Evolutionary conservation across 1,140 invertebrate species (phyloP).

Genomic region (Xylocopa sonorina): DNA sequence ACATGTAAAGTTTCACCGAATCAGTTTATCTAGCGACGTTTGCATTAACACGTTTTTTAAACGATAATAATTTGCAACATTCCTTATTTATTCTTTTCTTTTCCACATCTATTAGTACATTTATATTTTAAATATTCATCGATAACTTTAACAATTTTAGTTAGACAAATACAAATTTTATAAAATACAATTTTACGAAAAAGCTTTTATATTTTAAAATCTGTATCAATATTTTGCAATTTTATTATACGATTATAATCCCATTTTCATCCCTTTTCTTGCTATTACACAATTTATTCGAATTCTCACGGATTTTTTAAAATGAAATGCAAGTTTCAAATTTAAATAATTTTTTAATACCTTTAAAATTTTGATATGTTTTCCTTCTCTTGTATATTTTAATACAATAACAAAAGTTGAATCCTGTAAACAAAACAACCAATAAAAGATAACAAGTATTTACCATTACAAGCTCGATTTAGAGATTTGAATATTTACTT

Average conservation of each 20-base stretch:
- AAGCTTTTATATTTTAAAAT: background rate
- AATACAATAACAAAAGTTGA: conserved; percentile 5
- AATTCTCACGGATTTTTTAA: background rate
- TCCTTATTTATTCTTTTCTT: background rate
- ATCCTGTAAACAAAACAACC: background rate
- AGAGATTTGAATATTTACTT: background rate
- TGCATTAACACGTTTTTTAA: background rate
- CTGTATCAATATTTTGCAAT: conserved; percentile 1
- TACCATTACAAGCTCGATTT: background rate
- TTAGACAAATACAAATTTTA: background rate
- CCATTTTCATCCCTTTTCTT: background rate
- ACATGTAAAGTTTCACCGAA: background rate
- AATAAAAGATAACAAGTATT: too few relatives aligned
- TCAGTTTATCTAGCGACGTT: background rate
- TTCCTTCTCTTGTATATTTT: background rate
- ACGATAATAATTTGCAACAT: conserved; percentile 6
- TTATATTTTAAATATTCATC: background rate
- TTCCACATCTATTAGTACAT: background rate
- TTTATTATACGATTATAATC: conserved; percentile 10
- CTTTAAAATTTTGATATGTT: conserved; percentile 20
- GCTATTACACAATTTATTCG: background rate
- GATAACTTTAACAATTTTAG: background rate
- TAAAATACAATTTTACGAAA: background rate
- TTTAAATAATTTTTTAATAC: background rate
- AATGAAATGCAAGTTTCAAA: conserved; percentile 20